phyloP scores from a whole-genome alignment of 2,888 invertebrate genomes.

The Clepsis dumicolana region DNA sequence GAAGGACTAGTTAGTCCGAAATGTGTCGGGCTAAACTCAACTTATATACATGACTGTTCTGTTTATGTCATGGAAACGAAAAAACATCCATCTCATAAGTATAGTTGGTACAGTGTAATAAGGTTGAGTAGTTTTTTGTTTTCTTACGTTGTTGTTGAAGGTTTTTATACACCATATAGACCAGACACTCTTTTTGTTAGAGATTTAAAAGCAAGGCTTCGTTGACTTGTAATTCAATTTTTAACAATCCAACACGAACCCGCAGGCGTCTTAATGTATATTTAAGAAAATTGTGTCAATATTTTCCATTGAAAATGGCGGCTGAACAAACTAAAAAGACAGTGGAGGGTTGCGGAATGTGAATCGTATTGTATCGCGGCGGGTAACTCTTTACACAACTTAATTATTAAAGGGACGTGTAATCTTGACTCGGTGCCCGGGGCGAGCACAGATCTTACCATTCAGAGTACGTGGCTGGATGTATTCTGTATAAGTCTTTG shows the following conservation, averaged over 20 bases:
- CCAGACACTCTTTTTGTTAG: too few species aligned
- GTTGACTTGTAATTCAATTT: slow-evolving; percentile 19
- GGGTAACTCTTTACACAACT: slow-evolving; percentile 79
- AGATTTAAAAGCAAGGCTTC: slow-evolving; percentile 6
- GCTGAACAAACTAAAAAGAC: slow-evolving; percentile 66
- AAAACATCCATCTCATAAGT: too few species aligned
- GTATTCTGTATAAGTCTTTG: not conserved
- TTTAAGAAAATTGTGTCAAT: slow-evolving; percentile 57
- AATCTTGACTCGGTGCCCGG: slow-evolving; percentile 60
- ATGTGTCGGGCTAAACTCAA: too few species aligned
- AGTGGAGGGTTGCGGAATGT: slow-evolving; percentile 56
- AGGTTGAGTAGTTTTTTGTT: too few species aligned
- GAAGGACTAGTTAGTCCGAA: too few species aligned
- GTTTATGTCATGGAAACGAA: too few species aligned
- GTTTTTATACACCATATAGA: too few species aligned
- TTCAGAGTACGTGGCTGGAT: not conserved
- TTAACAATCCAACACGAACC: slow-evolving; percentile 17
- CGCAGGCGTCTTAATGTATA: slow-evolving; percentile 31
- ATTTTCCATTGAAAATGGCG: slow-evolving; percentile 59
- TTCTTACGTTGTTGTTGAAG: too few species aligned
- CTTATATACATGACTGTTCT: too few species aligned
- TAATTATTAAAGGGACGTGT: slow-evolving; percentile 77
- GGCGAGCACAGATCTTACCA: not conserved
- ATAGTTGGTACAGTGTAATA: too few species aligned
- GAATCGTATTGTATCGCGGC: slow-evolving; percentile 44